Percentiles rank a stretch among this genome's conserved stretches.
phyloP scores from a whole-genome alignment of 2,888 invertebrate genomes.

The Amblyjoppa proteus region DNA sequence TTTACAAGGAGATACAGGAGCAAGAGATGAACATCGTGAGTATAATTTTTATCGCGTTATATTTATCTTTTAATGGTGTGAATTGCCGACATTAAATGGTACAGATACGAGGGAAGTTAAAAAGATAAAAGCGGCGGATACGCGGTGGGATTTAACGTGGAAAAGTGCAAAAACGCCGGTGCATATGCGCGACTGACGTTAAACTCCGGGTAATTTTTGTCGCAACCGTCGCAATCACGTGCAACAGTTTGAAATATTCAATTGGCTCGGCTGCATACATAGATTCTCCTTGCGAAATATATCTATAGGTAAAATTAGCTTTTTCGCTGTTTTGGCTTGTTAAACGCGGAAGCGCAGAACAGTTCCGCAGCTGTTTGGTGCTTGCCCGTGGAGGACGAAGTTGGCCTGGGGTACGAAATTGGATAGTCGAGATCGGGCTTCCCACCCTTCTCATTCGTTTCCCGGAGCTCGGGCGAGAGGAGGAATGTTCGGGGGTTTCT shows the following conservation, averaged over 20 bases:
- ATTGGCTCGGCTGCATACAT: neutral
- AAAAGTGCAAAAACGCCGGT: neutral
- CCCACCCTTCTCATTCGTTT: conserved; percentile 35
- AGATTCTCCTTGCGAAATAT: neutral
- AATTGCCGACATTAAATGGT: neutral
- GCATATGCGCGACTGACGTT: neutral
- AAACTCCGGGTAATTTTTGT: neutral
- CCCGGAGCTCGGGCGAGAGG: conserved; percentile 9
- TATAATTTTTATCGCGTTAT: conserved; percentile 77
- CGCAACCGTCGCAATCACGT: neutral
- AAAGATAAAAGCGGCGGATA: neutral
- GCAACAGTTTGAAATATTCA: neutral
- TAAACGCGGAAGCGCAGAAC: conserved; percentile 50
- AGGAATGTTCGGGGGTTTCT: conserved; percentile 9
- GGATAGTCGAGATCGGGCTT: conserved; percentile 57
- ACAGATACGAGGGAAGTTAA: neutral
- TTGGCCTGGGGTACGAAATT: conserved; percentile 61
- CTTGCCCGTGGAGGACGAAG: conserved; percentile 50
- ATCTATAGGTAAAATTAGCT: conserved; percentile 38
- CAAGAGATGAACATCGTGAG: conserved; percentile 98
- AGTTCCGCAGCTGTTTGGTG: conserved; percentile 51
- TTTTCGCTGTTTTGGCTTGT: conserved; percentile 61
- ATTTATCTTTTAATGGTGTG: conserved; percentile 18
- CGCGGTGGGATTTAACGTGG: neutral
- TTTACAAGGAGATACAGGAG: conserved; percentile 96